A percentile compares a stretch with the other conserved stretches of the same genome.
Evolutionary conservation across 2,888 invertebrate species (phyloP).

Genomic region (Tenthredo distinguenda): DNA sequence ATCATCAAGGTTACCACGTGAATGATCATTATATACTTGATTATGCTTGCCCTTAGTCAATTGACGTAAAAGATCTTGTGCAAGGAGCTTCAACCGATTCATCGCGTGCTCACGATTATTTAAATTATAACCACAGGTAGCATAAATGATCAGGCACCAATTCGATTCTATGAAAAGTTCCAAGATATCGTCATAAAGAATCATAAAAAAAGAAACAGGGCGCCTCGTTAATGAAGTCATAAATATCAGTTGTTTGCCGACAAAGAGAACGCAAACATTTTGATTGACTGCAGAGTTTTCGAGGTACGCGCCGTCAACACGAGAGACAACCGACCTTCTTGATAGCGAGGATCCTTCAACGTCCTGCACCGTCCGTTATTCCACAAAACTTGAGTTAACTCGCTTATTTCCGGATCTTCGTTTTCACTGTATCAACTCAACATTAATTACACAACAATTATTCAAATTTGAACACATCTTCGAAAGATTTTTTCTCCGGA

Average conservation of each 20-base stretch:
- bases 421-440: not conserved
- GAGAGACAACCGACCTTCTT: conserved; percentile 15
- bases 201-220: conserved; percentile 29
- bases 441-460: conserved; percentile 32
- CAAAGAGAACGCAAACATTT: conserved; percentile 41
- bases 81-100: conserved; percentile 27
- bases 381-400: not conserved
- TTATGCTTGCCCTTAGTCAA: conserved; percentile 19
- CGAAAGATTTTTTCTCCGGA: conserved; percentile 5
- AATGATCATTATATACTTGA: not conserved
- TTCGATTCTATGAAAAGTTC: conserved; percentile 43
- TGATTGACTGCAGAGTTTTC: conserved; percentile 47
- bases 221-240: conserved; percentile 43
- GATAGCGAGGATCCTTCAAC: conserved; percentile 34
- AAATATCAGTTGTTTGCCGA: conserved; percentile 46
- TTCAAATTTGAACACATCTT: conserved; percentile 26
- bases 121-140: conserved; percentile 48
- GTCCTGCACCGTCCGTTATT: conserved; percentile 5
- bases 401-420: not conserved
- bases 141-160: conserved; percentile 43
- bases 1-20: not conserved
- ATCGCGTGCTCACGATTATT: conserved; percentile 49
- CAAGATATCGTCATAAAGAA: conserved; percentile 41
- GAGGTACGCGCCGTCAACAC: conserved; percentile 2
- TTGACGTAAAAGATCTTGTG: conserved; percentile 10